These are phyloP conservation scores for Exephanes ischioxanthus DNA, from an alignment of 2,888 invertebrate species.

Conservation along the genomic window DNA sequence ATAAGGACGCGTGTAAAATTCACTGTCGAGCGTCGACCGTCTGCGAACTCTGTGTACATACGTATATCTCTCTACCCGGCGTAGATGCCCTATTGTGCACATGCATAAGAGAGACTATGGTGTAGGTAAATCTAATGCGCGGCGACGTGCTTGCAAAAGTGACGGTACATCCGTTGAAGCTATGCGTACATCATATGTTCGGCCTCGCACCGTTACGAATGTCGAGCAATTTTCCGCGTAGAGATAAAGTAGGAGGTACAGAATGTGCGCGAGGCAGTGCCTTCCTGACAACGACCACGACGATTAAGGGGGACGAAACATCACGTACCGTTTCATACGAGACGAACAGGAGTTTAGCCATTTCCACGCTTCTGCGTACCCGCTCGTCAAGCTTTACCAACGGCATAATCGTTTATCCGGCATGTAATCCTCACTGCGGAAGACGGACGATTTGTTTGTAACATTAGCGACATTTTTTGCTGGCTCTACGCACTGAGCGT, in stretches of 20 bases:
- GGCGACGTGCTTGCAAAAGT: constrained; percentile 40
- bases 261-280: background rate
- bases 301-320: constrained; percentile 11
- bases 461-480: background rate
- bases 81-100: background rate
- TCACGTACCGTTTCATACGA: constrained; percentile 43
- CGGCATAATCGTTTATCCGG: background rate
- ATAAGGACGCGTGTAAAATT: constrained; percentile 57
- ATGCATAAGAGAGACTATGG: background rate
- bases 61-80: background rate
- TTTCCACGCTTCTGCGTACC: constrained; percentile 49
- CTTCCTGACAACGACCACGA: constrained; percentile 23
- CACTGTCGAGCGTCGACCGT: constrained; percentile 18
- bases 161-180: constrained; percentile 57
- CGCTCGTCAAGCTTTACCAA: constrained; percentile 4
- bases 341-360: constrained; percentile 37
- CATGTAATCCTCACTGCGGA: constrained; percentile 2
- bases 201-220: constrained; percentile 60
- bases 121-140: constrained; percentile 30
- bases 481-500: background rate
- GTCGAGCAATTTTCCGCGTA: constrained; percentile 53
- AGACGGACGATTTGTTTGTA: background rate
- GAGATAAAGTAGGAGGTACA: constrained; percentile 12
- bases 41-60: constrained; percentile 39
- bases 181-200: constrained; percentile 32